phyloP scores from a whole-genome alignment of 2,888 invertebrate genomes.

The Paralinhomoeus sp. region DNA sequence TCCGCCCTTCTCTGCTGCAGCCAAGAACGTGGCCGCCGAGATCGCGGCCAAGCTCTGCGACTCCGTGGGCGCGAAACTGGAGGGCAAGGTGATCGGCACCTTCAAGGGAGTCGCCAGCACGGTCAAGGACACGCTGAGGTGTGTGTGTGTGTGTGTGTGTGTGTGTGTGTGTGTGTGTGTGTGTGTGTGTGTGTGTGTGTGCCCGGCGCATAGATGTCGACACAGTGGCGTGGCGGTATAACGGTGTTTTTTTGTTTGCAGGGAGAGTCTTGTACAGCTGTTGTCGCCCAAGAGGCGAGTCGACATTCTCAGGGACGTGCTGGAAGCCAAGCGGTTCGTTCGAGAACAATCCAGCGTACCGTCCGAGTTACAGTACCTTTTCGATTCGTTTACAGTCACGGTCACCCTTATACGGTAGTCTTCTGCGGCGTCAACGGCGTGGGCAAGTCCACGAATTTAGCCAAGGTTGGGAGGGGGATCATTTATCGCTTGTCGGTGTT shows the following conservation, averaged over 20 bases:
- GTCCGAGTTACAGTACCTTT: too few species aligned
- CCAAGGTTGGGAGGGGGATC: conserved; percentile 46
- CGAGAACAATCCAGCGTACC: too few species aligned
- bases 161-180: too few species aligned
- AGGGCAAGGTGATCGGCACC: conserved; percentile 69
- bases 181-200: too few species aligned
- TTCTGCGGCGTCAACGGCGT: conserved; percentile 99
- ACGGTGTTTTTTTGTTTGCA: conserved; percentile 26
- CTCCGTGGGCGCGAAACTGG: conserved; percentile 63
- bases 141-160: too few species aligned
- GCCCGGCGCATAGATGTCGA: too few species aligned
- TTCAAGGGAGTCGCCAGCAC: conserved; percentile 69
- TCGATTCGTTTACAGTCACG: conserved; percentile 28
- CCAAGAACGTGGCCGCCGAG: conserved; percentile 89
- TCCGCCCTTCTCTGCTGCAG: conserved; percentile 21
- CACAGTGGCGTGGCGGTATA: too few species aligned
- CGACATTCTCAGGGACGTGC: conserved; percentile 80
- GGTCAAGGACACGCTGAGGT: conserved; percentile 38
- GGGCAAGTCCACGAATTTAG: conserved; percentile 92
- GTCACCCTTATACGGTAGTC: conserved; percentile 75
- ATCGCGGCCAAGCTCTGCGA: conserved; percentile 80
- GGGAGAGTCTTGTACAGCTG: conserved; percentile 73
- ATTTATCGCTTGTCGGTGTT: too few species aligned
- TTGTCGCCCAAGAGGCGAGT: conserved; percentile 78
- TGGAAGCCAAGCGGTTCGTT: conserved; percentile 48